These are phyloP conservation scores for Campopleginae sp. DNA, from an alignment of 2,888 invertebrate genomes.

Conservation along the genomic window DNA sequence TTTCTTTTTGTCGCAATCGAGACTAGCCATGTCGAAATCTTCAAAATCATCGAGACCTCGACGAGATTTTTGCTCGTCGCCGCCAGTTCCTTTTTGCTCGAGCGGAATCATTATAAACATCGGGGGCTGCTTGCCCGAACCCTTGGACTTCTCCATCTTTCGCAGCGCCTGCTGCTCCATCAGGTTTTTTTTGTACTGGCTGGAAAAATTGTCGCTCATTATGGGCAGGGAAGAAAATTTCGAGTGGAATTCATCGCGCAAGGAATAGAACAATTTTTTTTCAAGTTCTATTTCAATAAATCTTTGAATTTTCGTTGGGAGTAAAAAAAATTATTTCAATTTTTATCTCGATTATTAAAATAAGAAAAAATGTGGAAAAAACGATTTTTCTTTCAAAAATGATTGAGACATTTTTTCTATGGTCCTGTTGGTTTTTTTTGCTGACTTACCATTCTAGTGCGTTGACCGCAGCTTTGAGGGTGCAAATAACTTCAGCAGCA, in stretches of 20 bases:
- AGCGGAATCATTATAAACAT: constrained; percentile 74
- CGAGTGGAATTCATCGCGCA: background rate
- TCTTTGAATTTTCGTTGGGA: too few relatives aligned
- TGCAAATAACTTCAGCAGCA: constrained; percentile 54
- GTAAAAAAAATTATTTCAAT: too few relatives aligned
- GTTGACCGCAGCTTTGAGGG: constrained; percentile 61
- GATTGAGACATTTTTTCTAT: background rate
- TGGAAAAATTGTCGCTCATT: constrained; percentile 28
- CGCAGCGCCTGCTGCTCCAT: constrained; percentile 44
- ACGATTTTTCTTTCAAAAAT: background rate
- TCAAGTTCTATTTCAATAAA: background rate
- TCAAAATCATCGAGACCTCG: constrained; percentile 1
- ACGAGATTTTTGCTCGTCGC: constrained; percentile 22
- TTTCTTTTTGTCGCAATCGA: constrained; percentile 18
- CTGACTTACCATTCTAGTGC: constrained; percentile 62
- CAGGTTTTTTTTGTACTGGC: constrained; percentile 66
- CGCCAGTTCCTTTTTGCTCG: constrained; percentile 48
- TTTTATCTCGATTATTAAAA: background rate
- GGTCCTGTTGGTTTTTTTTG: background rate
- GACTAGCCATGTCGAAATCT: constrained; percentile 22
- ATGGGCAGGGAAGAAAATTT: background rate
- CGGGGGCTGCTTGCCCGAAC: constrained; percentile 46
- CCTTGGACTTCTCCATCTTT: constrained; percentile 36
- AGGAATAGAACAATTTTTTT: background rate
- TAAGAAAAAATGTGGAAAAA: background rate